Conservation (phyloP, 2,113 vertebrate species). For the Budorcas taxicolor region DNA sequence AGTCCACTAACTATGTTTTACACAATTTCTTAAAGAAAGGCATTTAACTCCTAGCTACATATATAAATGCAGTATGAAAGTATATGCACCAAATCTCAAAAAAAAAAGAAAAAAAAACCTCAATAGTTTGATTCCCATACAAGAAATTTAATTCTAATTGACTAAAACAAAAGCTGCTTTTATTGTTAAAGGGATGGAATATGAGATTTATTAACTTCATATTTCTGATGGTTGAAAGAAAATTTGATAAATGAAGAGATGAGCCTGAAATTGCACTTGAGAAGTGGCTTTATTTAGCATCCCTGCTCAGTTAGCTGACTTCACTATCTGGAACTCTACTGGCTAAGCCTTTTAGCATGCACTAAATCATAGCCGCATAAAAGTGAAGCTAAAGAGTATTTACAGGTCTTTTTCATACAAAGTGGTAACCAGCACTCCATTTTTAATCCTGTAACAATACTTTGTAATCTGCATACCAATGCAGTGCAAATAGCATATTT, state of each 20-base stretch:
- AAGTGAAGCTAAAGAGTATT: constrained; percentile 64
- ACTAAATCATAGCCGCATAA: constrained; percentile 31
- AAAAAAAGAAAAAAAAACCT: not conserved
- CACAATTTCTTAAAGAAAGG: constrained; percentile 49
- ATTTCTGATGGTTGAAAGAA: constrained; percentile 22
- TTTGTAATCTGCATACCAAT: constrained; percentile 56
- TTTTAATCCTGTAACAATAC: constrained; percentile 61
- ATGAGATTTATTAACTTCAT: constrained; percentile 53
- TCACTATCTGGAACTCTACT: constrained; percentile 44
- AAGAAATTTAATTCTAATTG: constrained; percentile 1
- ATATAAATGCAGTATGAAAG: constrained; percentile 42
- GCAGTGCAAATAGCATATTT: constrained; percentile 61
- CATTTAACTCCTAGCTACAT: constrained; percentile 17
- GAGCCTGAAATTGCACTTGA: constrained; percentile 21
- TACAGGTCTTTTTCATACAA: constrained; percentile 58
- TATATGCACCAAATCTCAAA: constrained; percentile 13
- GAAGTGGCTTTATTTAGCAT: constrained; percentile 16
- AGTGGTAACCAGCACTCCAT: constrained; percentile 58
- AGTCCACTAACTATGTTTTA: not conserved
- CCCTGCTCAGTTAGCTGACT: constrained; percentile 46
- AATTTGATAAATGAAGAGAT: constrained; percentile 24
- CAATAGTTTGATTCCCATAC: constrained; percentile 38
- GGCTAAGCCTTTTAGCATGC: constrained; percentile 53
- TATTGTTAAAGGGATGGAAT: constrained; percentile 37
- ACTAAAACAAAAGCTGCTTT: constrained; percentile 47